Evolutionary conservation across 2,888 invertebrate genomes (phyloP).

Genomic region (Morpho deidamia): DNA sequence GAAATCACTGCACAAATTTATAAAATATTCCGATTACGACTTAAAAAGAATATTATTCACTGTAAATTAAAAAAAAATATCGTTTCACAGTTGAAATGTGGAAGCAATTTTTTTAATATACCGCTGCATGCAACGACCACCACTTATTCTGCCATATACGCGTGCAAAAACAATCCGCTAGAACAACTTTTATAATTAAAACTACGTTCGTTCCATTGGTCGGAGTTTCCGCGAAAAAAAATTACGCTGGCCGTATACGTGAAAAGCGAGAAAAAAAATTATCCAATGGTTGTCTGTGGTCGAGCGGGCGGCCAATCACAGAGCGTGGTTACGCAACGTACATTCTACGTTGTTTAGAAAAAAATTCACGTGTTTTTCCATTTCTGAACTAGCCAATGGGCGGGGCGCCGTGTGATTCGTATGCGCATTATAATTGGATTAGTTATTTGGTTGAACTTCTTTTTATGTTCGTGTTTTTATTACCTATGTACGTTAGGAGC

Average conservation of each 20-base stretch:
- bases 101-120: constrained; percentile 18
- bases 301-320: constrained; percentile 51
- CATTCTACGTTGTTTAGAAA: constrained; percentile 70
- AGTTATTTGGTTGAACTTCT: constrained; percentile 38
- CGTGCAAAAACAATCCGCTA: constrained; percentile 28
- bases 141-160: constrained; percentile 17
- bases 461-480: constrained; percentile 23
- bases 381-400: constrained; percentile 61
- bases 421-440: constrained; percentile 58
- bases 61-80: neutral
- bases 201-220: constrained; percentile 64
- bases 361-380: constrained; percentile 74
- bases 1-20: neutral
- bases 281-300: constrained; percentile 56
- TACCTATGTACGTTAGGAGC: neutral
- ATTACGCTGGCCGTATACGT: constrained; percentile 60
- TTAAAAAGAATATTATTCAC: too few species aligned
- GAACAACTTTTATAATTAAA: constrained; percentile 69
- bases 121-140: constrained; percentile 14
- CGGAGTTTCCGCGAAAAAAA: constrained; percentile 62
- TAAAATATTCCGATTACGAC: too few species aligned
- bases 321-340: constrained; percentile 53
- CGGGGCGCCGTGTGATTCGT: constrained; percentile 38
- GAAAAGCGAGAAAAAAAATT: constrained; percentile 70
- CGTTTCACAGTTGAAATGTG: neutral